A percentile compares a stretch with the other conserved stretches of the same genome.
Evolutionary conservation across 2,888 invertebrate genomes (phyloP).

Genomic region (Oscheius sp.): DNA sequence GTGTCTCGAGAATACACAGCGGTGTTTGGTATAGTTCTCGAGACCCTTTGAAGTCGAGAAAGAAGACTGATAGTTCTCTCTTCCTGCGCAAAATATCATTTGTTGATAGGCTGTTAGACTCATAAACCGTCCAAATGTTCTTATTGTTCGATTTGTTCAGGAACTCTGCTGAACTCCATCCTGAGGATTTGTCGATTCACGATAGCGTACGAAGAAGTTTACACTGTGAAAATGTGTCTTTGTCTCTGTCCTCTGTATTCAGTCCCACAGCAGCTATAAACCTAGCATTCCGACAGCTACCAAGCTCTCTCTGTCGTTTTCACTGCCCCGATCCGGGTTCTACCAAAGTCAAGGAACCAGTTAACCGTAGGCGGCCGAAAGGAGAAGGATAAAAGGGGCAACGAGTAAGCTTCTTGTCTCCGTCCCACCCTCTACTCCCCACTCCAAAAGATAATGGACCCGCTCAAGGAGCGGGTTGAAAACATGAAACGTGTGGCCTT

Average conservation of each 20-base stretch:
- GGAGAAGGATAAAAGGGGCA: neutral
- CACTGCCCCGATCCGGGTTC: neutral
- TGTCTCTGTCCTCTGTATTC: constrained; percentile 4
- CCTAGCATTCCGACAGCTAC: neutral
- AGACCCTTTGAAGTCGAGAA: no score
- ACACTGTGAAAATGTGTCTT: neutral
- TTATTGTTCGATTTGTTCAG: no score
- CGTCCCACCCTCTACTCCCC: neutral
- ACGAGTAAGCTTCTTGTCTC: neutral
- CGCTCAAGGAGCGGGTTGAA: neutral
- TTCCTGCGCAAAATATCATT: no score
- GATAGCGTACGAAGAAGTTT: neutral
- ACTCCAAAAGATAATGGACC: neutral
- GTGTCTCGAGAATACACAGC: no score
- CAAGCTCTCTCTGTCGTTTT: neutral
- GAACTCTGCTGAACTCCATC: no score
- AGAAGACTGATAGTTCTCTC: no score
- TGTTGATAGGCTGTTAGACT: no score
- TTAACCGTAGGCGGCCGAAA: no score
- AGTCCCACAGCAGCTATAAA: no score
- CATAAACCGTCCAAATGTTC: no score
- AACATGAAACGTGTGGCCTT: constrained; percentile 72
- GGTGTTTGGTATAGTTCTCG: no score
- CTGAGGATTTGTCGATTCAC: neutral
- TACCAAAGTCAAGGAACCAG: neutral